Evolutionary conservation across 2,888 invertebrate species (phyloP), one percentile per base, ranked within the genome.

Genomic region (Platerodrilus igneus): DNA sequence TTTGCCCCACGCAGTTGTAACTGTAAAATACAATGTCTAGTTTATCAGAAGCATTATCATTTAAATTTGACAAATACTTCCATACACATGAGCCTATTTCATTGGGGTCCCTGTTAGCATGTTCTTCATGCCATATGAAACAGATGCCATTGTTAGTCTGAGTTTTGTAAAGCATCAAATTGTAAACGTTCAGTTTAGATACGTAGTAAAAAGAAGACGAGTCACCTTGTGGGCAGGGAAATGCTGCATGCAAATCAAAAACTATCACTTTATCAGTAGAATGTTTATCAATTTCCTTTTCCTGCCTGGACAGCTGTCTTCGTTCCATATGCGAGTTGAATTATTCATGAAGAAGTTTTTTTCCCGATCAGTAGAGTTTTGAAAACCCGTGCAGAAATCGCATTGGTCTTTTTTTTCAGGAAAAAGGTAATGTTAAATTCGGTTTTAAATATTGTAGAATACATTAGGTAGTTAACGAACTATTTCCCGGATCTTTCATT

Each of bases 81-180:
- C 44, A 56, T 17, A 63, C 51, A 36, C 58, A 62, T 8, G 58
- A 57, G 6, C 49, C 62, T 31, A 63, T 56, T 43, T 62, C 59
- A 27, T 57, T 55, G 6, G 53, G 54, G 38, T 59, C 61, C 45
- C 61, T 48, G 31, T 57, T 44, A 1, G 54, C 60, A 14, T 57
- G 41, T 4, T 53, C 50, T 38, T 66, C 60, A 34, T 63, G 56
- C 60, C 63, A 63, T 19, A 64, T 48, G 47, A 52, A 60, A 41
- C 57, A 42, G n/a, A n/a, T n/a, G n/a, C n/a, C n/a, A n/a, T n/a
- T n/a, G n/a, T n/a, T n/a, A n/a, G n/a, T n/a, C n/a, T n/a, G n/a
- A n/a, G n/a, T n/a, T 22, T 17, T 17, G 7, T 27, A 31, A 14
- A 41, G 27, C 18, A 45, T 19, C 9, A n/a, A 31, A 9, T 45